phyloP scores from a whole-genome alignment of 2,888 invertebrate genomes.

The Xylota segnis region DNA sequence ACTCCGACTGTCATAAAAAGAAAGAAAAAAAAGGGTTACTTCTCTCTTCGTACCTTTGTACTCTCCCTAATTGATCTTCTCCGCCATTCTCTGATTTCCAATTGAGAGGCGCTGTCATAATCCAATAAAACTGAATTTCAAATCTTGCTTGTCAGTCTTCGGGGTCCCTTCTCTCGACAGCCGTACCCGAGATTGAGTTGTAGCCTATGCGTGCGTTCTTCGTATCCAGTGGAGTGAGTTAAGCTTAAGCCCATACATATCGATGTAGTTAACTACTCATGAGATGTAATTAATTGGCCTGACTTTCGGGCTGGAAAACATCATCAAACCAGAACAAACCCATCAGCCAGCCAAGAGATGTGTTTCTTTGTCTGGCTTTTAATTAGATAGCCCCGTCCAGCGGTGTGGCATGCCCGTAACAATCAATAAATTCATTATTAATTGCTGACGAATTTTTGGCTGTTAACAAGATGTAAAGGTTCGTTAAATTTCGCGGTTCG shows the following conservation, averaged over 20 bases:
- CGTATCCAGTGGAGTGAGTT: conserved; percentile 36
- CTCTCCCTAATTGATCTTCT: conserved; percentile 63
- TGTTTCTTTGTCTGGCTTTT: conserved; percentile 61
- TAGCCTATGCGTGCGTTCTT: conserved; percentile 55
- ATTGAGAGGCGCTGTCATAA: conserved; percentile 68
- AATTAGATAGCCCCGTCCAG: conserved; percentile 53
- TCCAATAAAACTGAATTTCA: conserved; percentile 69
- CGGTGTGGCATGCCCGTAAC: conserved; percentile 45
- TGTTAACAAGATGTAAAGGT: conserved; percentile 75
- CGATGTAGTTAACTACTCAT: conserved; percentile 49
- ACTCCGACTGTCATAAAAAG: conserved; percentile 56
- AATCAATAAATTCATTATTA: conserved; percentile 73
- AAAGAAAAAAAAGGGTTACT: conserved; percentile 44
- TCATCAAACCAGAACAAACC: conserved; percentile 39
- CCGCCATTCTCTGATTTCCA: conserved; percentile 54
- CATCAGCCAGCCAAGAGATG: neutral
- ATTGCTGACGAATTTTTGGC: conserved; percentile 60
- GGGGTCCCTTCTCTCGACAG: conserved; percentile 16
- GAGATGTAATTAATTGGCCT: conserved; percentile 71
- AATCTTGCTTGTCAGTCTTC: conserved; percentile 64
- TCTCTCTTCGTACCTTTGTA: neutral
- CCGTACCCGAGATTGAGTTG: conserved; percentile 58
- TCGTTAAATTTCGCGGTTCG: conserved; percentile 68
- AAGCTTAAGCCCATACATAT: conserved; percentile 58
- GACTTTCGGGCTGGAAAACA: conserved; percentile 51